Base-by-base conservation (phyloP, 1,140 invertebrate species). In the Saccostrea cuccullata region DNA sequence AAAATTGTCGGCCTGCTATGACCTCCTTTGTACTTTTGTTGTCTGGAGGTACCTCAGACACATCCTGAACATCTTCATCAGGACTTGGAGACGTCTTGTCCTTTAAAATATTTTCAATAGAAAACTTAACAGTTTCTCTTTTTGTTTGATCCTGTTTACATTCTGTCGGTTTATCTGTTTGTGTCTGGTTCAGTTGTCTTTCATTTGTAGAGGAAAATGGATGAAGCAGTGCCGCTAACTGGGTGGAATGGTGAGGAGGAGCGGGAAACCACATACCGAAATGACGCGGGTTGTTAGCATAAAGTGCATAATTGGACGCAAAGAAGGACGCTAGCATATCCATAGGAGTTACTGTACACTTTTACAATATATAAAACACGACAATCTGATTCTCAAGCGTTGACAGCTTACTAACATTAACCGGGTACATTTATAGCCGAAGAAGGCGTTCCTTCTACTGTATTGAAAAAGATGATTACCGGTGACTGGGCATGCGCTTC, bases 61-160 rank as follows among this genome's bases (percentile, higher is more conserved):
- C 83, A 15, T 84, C 26, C 30, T 47, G 55, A 26, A 40, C 55
- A 13, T 55, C 70, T 11, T 73, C 83, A n/a, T 82, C 56, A 5
- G 9, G 70, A 13, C n/a, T 82, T 55, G 26, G n/a, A n/a, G 26
- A 36, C 73, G 12, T 70, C 26, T 82, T 77, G 4, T 86, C 84
- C 82, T 64, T 84, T 4, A 93, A 85, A 36, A 93, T 93, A 86
- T 87, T 89, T 60, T 93, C 93, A n/a, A 93, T 93, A 36, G 93
- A 93, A 87, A 93, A 93, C 55, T 92, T 93, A 26, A 93, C 86
- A 26, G 40, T 84, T 23, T 90, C 87, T 36, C 20, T 67, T 84
- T 70, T 13, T 36, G 11, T 60, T 82, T 85, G 67, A 55, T 47
- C 55, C 5, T 17, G 9, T 84, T 40, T 23, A 64, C 84, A 17